Percentiles rank a stretch among this genome's conserved stretches.
Evolutionary conservation across 2,797 vertebrate genomes (phyloP).

Genomic region (Sebastes trivittatus): DNA sequence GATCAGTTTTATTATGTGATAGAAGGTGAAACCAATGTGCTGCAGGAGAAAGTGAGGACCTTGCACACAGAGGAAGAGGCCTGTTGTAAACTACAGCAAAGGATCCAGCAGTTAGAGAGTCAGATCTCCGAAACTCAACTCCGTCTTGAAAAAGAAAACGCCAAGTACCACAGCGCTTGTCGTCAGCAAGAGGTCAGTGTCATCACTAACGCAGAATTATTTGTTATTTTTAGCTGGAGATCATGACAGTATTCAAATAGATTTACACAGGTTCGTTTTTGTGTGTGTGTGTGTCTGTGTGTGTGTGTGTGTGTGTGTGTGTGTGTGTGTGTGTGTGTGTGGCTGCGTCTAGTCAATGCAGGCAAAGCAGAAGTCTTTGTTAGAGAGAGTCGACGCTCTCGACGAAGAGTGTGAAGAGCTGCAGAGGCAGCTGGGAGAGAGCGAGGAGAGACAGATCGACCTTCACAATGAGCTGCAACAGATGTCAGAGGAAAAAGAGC

Average conservation of each 20-base stretch:
- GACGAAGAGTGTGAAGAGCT: constrained; percentile 86
- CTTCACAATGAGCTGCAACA: constrained; percentile 75
- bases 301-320: not conserved
- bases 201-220: not conserved
- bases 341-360: constrained; percentile 84
- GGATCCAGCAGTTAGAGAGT: constrained; percentile 72
- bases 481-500: constrained; percentile 67
- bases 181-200: constrained; percentile 87
- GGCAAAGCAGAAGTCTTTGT: constrained; percentile 84
- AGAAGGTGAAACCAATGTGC: constrained; percentile 78
- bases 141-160: constrained; percentile 87
- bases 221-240: not conserved
- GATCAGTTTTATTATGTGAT: not conserved
- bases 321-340: not conserved
- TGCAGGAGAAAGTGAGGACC: constrained; percentile 76
- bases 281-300: not conserved
- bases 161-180: constrained; percentile 83
- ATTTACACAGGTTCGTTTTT: not conserved
- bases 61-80: constrained; percentile 62
- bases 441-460: constrained; percentile 67
- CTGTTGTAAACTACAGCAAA: constrained; percentile 77
- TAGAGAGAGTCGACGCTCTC: constrained; percentile 83
- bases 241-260: not conserved
- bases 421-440: constrained; percentile 76
- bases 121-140: constrained; percentile 77